Percentiles rank a stretch among this genome's conserved stretches.
Conservation (phyloP, 2,797 vertebrate genomes). For the Mastacembelus armatus region DNA sequence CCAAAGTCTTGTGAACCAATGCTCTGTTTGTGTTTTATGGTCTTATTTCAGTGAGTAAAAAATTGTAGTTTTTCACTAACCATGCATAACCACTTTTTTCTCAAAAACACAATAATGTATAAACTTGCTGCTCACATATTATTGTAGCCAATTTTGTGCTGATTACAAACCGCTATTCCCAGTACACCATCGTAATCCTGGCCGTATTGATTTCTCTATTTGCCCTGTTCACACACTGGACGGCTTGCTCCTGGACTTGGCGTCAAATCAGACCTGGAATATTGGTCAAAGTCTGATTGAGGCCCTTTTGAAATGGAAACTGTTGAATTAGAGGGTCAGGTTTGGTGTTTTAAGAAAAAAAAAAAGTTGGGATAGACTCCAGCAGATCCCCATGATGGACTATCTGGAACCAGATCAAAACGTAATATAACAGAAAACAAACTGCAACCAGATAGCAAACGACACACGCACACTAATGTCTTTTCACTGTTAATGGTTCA, state of each 20-base stretch:
- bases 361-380: no score
- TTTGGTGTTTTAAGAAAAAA: no score
- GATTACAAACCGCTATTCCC: conserved; percentile 97
- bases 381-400: no score
- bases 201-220: conserved; percentile 95
- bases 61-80: no score
- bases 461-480: conserved; percentile 4
- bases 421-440: background rate
- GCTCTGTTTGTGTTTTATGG: no score
- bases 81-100: no score
- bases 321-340: no score
- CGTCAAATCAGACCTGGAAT: conserved; percentile 90
- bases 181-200: conserved; percentile 97
- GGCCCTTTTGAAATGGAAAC: background rate
- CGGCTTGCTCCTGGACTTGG: conserved; percentile 97
- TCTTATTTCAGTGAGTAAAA: no score
- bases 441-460: conserved; percentile 24
- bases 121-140: no score
- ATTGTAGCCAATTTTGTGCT: no score
- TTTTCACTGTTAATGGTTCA: conserved; percentile 19
- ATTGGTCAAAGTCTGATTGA: conserved; percentile 87
- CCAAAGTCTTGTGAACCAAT: no score
- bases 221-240: conserved; percentile 94
- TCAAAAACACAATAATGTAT: no score
- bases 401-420: conserved; percentile 57